Conservation (phyloP, 92 coral and sea anemone genomes). For the Paramuricea clavata region DNA sequence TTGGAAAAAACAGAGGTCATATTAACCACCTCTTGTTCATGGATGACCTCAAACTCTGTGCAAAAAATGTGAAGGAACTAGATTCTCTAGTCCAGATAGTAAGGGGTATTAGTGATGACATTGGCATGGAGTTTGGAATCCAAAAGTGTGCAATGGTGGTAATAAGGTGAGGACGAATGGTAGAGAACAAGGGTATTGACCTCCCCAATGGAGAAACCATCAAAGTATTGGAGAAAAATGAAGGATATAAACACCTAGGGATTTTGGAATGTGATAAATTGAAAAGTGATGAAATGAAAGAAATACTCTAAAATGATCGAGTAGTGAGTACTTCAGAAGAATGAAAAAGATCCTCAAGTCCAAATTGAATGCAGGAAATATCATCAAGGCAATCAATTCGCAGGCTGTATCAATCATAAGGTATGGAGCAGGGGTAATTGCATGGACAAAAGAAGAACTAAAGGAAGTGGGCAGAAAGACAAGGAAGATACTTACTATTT, state of each 20-base stretch:
- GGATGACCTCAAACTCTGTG: conserved; percentile 60
- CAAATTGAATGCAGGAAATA: conserved; percentile 52
- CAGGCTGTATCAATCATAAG: conserved; percentile 33
- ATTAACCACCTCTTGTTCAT: conserved; percentile 56
- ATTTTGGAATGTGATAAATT: conserved; percentile 40
- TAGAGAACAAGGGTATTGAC: conserved; percentile 32
- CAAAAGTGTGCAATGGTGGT: conserved; percentile 50
- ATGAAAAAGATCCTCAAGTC: conserved; percentile 53
- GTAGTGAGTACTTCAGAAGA: conserved; percentile 59
- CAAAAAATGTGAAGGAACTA: conserved; percentile 42
- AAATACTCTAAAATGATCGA: conserved; percentile 3
- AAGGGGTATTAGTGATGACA: conserved; percentile 59
- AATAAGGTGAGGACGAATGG: conserved; percentile 31
- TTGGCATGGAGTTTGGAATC: conserved; percentile 54
- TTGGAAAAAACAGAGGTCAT: conserved; percentile 14
- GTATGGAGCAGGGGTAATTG: conserved; percentile 25
- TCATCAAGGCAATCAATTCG: conserved; percentile 34
- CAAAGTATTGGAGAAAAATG: background rate
- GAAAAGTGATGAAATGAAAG: conserved; percentile 48
- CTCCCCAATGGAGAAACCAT: conserved; percentile 47
- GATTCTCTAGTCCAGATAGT: conserved; percentile 59
- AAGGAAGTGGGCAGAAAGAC: conserved; percentile 58
- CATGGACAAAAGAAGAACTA: conserved; percentile 55
- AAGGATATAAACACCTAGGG: conserved; percentile 35
- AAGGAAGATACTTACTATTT: conserved; percentile 47